Percentiles rank a stretch among this genome's conserved stretches.
Conservation (phyloP, 2,797 vertebrate genomes). For the Aldrovandia affinis region DNA sequence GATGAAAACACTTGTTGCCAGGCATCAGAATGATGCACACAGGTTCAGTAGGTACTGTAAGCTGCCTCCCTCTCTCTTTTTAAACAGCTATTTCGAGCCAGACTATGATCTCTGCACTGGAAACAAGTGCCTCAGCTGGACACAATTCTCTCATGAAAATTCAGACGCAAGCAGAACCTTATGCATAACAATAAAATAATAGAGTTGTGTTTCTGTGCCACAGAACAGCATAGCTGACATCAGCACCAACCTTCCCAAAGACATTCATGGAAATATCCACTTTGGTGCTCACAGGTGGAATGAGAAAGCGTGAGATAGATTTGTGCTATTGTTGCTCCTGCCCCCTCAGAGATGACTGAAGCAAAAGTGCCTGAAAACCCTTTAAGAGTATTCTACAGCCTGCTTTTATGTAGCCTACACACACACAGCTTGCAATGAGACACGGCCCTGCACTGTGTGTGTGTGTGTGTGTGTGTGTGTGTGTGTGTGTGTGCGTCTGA, state of each 20-base stretch:
- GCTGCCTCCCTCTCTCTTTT: too few species aligned
- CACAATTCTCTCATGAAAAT: not conserved
- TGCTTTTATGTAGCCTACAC: not conserved
- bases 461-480: conserved; percentile 12
- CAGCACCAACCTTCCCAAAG: not conserved
- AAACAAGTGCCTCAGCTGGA: not conserved
- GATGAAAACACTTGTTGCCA: too few species aligned
- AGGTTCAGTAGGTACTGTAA: too few species aligned
- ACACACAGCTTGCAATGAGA: not conserved
- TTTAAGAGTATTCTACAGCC: not conserved
- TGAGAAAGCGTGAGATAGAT: not conserved
- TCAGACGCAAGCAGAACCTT: not conserved
- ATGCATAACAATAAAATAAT: not conserved
- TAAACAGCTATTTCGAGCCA: too few species aligned
- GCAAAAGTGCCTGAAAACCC: not conserved
- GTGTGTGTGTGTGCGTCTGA: not conserved
- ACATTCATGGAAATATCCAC: not conserved
- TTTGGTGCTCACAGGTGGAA: not conserved
- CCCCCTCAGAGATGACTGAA: not conserved
- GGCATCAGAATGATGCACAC: too few species aligned
- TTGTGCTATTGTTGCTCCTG: not conserved
- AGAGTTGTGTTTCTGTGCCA: not conserved
- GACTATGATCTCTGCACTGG: not conserved
- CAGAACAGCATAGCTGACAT: not conserved
- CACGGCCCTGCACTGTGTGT: not conserved